A percentile compares a stretch with the other conserved stretches of the same genome.
Evolutionary conservation across 37 sponge, comb jelly and placozoan genomes (phyloP).

Genomic region (Haliclona indistincta): DNA sequence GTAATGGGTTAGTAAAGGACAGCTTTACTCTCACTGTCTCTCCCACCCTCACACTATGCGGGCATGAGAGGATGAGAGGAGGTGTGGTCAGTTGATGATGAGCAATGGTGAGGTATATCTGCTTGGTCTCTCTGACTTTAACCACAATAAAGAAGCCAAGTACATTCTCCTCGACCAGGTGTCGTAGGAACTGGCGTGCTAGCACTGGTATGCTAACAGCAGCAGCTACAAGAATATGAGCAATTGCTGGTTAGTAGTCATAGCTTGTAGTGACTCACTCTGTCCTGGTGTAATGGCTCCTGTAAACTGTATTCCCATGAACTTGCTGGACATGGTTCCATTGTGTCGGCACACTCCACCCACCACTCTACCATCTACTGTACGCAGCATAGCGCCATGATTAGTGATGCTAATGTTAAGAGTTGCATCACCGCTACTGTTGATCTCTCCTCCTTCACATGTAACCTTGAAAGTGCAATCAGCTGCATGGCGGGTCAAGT

Average conservation of each 20-base stretch:
- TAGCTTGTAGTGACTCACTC: conserved; percentile 24
- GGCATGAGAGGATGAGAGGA: conserved; percentile 33
- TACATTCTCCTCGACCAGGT: conserved; percentile 57
- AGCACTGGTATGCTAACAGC: conserved; percentile 61
- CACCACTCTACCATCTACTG: conserved; percentile 71
- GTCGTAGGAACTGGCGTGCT: conserved; percentile 54
- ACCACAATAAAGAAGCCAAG: conserved; percentile 74
- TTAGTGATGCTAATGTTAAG: too few species aligned
- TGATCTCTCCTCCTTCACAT: conserved; percentile 10
- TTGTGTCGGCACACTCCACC: conserved; percentile 51
- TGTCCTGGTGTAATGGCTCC: conserved; percentile 72
- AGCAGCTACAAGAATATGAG: conserved; percentile 39
- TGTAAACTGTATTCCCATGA: conserved; percentile 75
- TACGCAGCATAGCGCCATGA: conserved; percentile 50
- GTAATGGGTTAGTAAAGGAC: conserved; percentile 53
- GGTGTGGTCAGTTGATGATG: conserved; percentile 47
- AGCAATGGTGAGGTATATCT: conserved; percentile 59
- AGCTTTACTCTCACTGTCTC: conserved; percentile 41
- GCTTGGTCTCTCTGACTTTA: conserved; percentile 65
- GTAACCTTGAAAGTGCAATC: conserved; percentile 68
- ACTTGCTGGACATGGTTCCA: conserved; percentile 43
- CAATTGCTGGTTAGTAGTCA: neutral
- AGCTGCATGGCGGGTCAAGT: neutral
- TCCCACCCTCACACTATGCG: conserved; percentile 34
- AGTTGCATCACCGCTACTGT: too few species aligned